Base-by-base conservation (phyloP, 2,888 invertebrate genomes). In the Megaustenia siamemsis region DNA sequence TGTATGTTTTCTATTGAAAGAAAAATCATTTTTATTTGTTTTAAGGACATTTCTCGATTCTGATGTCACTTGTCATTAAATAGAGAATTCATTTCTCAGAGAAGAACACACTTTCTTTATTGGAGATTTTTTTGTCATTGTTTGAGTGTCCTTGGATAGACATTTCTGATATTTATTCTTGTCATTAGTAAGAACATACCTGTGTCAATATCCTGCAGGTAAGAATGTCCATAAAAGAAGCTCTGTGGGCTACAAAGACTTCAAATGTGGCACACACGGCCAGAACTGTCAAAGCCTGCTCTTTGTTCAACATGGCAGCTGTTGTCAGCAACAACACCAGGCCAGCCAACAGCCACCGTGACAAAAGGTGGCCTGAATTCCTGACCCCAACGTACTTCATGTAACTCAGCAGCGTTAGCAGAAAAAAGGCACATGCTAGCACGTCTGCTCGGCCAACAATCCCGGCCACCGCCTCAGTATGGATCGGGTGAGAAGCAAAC, bases 401-500 rank as follows among this genome's bases (percentile, higher is more conserved):
- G 94, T 98, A 99, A 79, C 96, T 96, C 90, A 98, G 95, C 93
- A 98, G 97, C 89, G 98, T 96, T 87, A 97, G 95, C 86, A 98
- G 96, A 94, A 97, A 98, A 94, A 98, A 96, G 91, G 97, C 96
- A 93, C 98, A 97, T 24, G 98, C 97, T 43, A 97, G 96, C 69
- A 99, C 95, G 94, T 99, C 99, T 3, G 99, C 98, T 84, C 99
- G 95, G 1, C 99, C 99, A 24, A 99, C 99, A 78, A 94, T 87
- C 85, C 91, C 98, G 0, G 98, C 97, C 53, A 99, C 98, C 0
- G 99, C 98, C 94, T 99, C 99, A 5, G 98, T 97, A 95, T 99
- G 99, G 90, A 99, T 96, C 24, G 99, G 99, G 94, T 99, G 99
- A 1, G 97, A 96, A 53, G 99, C 98, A 94, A 99, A 99, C 66